Evolutionary conservation across 2,113 vertebrate genomes (phyloP), one percentile per base, ranked within the genome.

Genomic region (Cyprinodon variegatus): DNA sequence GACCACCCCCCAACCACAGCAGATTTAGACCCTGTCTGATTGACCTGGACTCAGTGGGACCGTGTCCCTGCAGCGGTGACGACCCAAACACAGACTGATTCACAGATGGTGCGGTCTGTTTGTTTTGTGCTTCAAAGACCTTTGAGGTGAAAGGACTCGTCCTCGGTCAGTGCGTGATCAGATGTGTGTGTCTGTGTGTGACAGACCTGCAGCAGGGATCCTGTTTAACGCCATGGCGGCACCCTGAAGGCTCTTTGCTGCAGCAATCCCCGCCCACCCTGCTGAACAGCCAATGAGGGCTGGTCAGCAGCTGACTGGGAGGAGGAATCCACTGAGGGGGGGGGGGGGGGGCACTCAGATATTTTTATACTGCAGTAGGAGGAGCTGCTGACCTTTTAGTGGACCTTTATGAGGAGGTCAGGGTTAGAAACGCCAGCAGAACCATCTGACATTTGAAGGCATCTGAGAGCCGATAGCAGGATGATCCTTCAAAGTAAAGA

Each of bases 171-270:
- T 11, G 9, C 11, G 43, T 45, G 43, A 45, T 11, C 43, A 45
- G 43, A 11, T 46, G 43, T 68, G 66, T 53, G 29, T 50, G 29
- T 68, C 36, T 39, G 41, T 46, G 71, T 61, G 78, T 62, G 39
- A 50, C 13, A 12, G 78, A 88, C 87, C 82, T 88, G 88, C 83
- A 29, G 83, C 77, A 66, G 71, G 66, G n/a, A 90, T 59, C 65
- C 83, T 85, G 71, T 67, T 70, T 61, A 63, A 41, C 38, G 78
- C 81, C 88, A 91, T 89, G 46, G 17, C 15, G 10, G 17, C 72
- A 77, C 61, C 48, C 66, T 77, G 45, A 57, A 6, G 41, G 5
- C 50, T 53, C 50, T n/a, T 1, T 53, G 48, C 48, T 9, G 14
- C 48, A 41, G 50, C 15, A 53, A 53, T 6, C 6, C 50, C 68